Percentiles rank a stretch among this genome's conserved stretches.
Conservation (phyloP, 2,797 vertebrate genomes). For the Sparus aurata region DNA sequence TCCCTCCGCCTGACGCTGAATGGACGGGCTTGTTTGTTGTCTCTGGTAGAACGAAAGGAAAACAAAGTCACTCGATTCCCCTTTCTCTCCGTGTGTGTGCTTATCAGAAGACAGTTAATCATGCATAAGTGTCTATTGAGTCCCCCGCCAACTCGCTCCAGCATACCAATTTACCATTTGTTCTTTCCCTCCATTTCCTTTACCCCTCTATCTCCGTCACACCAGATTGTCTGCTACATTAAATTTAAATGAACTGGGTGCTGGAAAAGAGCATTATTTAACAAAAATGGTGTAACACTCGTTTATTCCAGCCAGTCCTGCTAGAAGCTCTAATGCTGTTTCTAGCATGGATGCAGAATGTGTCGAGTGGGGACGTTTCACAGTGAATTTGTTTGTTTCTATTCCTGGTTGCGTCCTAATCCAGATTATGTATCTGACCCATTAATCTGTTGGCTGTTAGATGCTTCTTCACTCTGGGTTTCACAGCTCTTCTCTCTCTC, state of each 20-base stretch:
- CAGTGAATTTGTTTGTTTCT: constrained; percentile 39
- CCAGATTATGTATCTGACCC: constrained; percentile 59
- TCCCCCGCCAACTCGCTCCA: constrained; percentile 12
- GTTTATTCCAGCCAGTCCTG: background rate
- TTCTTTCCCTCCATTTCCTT: constrained; percentile 6
- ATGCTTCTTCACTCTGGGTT: constrained; percentile 21
- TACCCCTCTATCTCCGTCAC: constrained; percentile 1
- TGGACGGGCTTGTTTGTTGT: constrained; percentile 73
- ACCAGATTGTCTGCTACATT: constrained; percentile 7
- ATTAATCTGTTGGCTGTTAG: constrained; percentile 55
- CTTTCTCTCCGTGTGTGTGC: constrained; percentile 39
- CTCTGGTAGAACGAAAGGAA: constrained; percentile 68
- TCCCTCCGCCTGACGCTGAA: constrained; percentile 55
- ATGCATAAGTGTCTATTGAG: constrained; percentile 56
- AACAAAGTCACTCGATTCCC: constrained; percentile 67
- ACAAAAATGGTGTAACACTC: constrained; percentile 11
- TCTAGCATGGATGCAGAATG: too few species aligned
- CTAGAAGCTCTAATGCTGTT: too few species aligned
- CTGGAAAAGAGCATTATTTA: constrained; percentile 15
- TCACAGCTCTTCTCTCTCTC: constrained; percentile 17
- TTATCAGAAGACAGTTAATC: constrained; percentile 53
- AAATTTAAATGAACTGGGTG: constrained; percentile 20
- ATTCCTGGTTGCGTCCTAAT: constrained; percentile 62
- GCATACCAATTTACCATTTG: constrained; percentile 44
- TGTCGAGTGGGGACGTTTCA: background rate